These are phyloP conservation scores for Iphiclides podalirius DNA, from an alignment of 2,888 invertebrate genomes.

Conservation along the genomic window DNA sequence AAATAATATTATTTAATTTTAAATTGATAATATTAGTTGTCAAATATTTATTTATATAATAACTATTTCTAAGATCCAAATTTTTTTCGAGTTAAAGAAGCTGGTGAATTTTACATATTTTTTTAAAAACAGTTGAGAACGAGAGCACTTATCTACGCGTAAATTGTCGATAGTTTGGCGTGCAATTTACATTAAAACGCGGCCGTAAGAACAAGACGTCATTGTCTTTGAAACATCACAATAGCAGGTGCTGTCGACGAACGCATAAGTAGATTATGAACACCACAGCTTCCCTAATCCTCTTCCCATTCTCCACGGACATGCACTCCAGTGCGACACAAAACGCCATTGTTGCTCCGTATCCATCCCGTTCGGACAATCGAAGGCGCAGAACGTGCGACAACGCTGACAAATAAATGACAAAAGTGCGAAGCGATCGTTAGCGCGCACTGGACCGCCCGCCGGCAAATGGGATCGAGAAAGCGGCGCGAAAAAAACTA, in stretches of 20 bases:
- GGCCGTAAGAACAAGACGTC: neutral
- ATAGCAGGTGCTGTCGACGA: slow-evolving; percentile 6
- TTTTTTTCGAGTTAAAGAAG: too few species aligned
- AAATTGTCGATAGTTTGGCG: too few species aligned
- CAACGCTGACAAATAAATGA: slow-evolving; percentile 58
- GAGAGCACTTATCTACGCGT: too few species aligned
- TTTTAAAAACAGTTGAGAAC: too few species aligned
- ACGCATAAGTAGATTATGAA: slow-evolving; percentile 3
- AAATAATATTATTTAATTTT: too few species aligned
- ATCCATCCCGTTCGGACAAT: slow-evolving; percentile 73
- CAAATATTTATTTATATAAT: too few species aligned
- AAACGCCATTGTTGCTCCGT: slow-evolving; percentile 58
- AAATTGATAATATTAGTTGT: too few species aligned
- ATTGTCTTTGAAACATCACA: neutral
- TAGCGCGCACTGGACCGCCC: slow-evolving; percentile 64
- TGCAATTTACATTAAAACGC: too few species aligned
- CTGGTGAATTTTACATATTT: too few species aligned
- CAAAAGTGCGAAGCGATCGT: slow-evolving; percentile 63
- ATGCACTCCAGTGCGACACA: slow-evolving; percentile 32
- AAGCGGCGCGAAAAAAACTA: slow-evolving; percentile 18
- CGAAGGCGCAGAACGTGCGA: slow-evolving; percentile 57
- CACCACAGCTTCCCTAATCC: slow-evolving; percentile 39
- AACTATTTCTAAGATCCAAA: too few species aligned
- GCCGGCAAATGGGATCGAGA: slow-evolving; percentile 66
- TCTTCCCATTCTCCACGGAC: slow-evolving; percentile 54